Conservation (phyloP, 2,797 vertebrate species). For the Sarcophilus harrisii region DNA sequence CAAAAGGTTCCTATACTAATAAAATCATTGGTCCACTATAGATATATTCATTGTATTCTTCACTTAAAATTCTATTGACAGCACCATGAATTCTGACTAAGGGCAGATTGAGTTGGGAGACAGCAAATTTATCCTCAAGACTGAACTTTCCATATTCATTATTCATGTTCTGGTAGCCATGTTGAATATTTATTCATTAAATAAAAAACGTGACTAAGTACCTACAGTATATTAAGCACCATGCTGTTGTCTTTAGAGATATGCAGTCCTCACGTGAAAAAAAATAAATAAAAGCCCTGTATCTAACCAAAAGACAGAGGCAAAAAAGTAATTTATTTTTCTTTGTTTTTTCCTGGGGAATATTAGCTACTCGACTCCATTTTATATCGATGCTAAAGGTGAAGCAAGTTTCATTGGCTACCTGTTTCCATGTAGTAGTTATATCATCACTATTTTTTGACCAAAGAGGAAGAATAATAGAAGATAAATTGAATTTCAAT, state of each 20-base stretch:
- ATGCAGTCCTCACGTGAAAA: neutral
- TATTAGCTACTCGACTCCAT: neutral
- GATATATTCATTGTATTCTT: neutral
- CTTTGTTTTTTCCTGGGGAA: neutral
- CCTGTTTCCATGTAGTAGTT: neutral
- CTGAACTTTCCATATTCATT: neutral
- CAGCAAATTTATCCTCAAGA: neutral
- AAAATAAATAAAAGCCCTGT: neutral
- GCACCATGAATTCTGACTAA: neutral
- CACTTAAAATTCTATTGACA: neutral
- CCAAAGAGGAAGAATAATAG: constrained; percentile 3
- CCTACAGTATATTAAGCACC: neutral
- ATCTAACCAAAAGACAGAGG: neutral
- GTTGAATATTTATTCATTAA: neutral
- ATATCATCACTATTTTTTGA: constrained; percentile 5
- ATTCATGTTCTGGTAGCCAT: neutral
- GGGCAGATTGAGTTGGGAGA: neutral
- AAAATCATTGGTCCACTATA: neutral
- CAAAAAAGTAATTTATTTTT: neutral
- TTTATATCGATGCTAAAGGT: constrained; percentile 8
- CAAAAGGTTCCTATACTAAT: neutral
- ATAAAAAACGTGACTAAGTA: neutral
- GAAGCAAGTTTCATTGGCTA: neutral
- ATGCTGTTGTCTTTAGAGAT: neutral
- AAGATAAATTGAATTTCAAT: neutral